phyloP scores from a whole-genome alignment of 2,797 vertebrate species.

The Threskiornis aethiopicus region DNA sequence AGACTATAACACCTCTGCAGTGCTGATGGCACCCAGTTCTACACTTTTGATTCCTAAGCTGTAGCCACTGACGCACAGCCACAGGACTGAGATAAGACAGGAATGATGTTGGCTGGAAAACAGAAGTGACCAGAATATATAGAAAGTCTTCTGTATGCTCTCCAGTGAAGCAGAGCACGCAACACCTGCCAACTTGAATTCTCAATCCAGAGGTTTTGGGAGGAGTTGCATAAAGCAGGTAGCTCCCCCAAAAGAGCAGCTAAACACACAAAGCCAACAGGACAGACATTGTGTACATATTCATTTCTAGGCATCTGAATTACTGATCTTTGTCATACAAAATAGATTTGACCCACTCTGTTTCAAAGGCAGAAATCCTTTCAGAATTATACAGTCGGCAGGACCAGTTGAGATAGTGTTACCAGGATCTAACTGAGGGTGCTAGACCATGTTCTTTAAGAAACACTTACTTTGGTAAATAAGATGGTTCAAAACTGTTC shows the following conservation, averaged over 20 bases:
- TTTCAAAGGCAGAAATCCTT: not conserved
- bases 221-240: not conserved
- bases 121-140: not conserved
- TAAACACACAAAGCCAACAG: not conserved
- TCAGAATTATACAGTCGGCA: not conserved
- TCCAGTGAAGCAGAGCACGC: not conserved
- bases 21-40: not conserved
- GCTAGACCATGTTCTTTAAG: not conserved
- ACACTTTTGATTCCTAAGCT: not conserved
- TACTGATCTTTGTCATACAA: not conserved
- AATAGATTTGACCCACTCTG: not conserved
- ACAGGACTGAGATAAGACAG: not conserved
- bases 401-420: not conserved
- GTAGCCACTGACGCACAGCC: not conserved
- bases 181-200: not conserved
- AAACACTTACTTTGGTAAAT: not conserved
- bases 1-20: not conserved
- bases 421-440: fast-evolving
- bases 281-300: not conserved
- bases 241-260: not conserved
- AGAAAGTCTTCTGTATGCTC: not conserved
- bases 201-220: not conserved
- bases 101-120: not conserved
- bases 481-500: not conserved
- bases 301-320: not conserved